Evolutionary conservation across 2,888 invertebrate genomes (phyloP).

Genomic region (Patella caerulea): DNA sequence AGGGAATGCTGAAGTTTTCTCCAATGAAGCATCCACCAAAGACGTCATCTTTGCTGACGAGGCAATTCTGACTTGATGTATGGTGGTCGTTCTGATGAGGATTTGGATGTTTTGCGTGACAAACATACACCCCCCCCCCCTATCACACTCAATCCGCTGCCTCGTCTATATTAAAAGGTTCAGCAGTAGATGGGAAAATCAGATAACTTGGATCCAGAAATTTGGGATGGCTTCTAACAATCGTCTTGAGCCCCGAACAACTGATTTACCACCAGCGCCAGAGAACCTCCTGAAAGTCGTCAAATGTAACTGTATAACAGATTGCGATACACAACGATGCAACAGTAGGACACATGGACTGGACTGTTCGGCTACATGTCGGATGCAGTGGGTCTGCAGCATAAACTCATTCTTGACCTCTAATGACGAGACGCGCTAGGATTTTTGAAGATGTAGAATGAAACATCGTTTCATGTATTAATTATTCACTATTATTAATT

Average conservation of each 20-base stretch:
- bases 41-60: no score
- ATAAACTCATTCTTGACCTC: background rate
- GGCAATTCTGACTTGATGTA: no score
- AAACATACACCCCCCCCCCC: no score
- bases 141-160: no score
- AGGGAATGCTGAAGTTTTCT: constrained; percentile 35
- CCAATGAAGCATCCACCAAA: no score
- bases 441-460: no score
- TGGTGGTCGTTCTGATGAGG: no score
- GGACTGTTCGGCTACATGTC: constrained; percentile 18
- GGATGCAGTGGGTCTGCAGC: constrained; percentile 15
- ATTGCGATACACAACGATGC: constrained; percentile 36
- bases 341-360: constrained; percentile 26
- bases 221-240: constrained; percentile 38
- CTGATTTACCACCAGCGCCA: constrained; percentile 37
- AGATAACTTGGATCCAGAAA: constrained; percentile 22
- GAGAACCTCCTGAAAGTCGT: constrained; percentile 37
- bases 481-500: no score
- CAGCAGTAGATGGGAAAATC: constrained; percentile 34
- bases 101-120: no score
- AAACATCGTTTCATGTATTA: no score
- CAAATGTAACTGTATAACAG: constrained; percentile 39
- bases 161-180: constrained; percentile 35
- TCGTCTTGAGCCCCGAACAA: constrained; percentile 23
- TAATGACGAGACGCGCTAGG: background rate